phyloP scores from a whole-genome alignment of 1,140 invertebrate species.

The Drosophila serrata region DNA sequence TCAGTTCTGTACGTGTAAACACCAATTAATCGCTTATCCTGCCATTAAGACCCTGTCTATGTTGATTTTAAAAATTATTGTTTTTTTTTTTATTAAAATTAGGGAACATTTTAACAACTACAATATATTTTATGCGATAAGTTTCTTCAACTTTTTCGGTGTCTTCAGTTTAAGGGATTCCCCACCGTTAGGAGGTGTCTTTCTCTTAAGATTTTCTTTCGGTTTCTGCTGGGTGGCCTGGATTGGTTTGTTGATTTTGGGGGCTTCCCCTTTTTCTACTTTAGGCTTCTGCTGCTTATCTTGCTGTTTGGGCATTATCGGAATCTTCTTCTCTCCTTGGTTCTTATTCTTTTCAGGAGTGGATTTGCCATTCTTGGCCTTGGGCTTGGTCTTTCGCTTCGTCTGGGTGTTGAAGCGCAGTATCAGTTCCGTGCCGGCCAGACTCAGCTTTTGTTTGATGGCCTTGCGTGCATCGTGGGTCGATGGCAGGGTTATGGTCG shows the following conservation, averaged over 20 bases:
- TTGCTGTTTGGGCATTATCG: slow-evolving; percentile 15
- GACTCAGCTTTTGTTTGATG: slow-evolving; percentile 58
- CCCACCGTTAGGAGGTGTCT: neutral
- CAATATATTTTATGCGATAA: slow-evolving; percentile 13
- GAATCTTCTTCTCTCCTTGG: slow-evolving; percentile 26
- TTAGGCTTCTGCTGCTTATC: slow-evolving; percentile 1
- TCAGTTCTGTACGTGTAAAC: no score
- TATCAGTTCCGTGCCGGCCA: slow-evolving; percentile 59
- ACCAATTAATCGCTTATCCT: no score
- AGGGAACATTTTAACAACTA: slow-evolving; percentile 25
- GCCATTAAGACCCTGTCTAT: no score
- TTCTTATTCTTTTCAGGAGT: neutral
- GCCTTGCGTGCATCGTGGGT: slow-evolving; percentile 70
- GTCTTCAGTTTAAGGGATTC: slow-evolving; percentile 14
- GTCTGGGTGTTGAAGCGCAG: slow-evolving; percentile 67
- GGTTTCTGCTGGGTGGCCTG: slow-evolving; percentile 9
- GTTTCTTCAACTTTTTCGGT: slow-evolving; percentile 39
- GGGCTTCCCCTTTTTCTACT: slow-evolving; percentile 6
- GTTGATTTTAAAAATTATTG: neutral
- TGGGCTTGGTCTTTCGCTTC: slow-evolving; percentile 45
- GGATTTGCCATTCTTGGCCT: slow-evolving; percentile 18
- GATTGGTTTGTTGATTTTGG: neutral
- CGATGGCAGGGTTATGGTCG: slow-evolving; percentile 71
- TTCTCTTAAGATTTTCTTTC: slow-evolving; percentile 16
- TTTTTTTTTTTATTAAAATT: slow-evolving; percentile 42